phyloP scores from a whole-genome alignment of 2,113 vertebrate species.

The Corythoichthys haematopterus region DNA sequence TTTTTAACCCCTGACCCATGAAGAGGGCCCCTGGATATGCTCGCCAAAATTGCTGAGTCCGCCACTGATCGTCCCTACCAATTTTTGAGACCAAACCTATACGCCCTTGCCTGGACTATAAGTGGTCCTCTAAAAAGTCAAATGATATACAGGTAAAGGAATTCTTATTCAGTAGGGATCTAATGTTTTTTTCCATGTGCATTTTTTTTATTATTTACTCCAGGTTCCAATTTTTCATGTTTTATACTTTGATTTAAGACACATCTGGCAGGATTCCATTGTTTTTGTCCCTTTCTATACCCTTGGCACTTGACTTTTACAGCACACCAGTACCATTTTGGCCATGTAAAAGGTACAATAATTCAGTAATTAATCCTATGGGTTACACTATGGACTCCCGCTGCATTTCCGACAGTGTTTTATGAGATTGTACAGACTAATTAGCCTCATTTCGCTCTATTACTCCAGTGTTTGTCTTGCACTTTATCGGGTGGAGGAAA shows the following conservation, averaged over 20 bases:
- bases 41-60: too few relatives aligned
- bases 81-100: too few relatives aligned
- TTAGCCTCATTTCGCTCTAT: background rate
- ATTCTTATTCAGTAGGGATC: background rate
- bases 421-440: background rate
- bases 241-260: background rate
- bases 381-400: background rate
- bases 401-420: background rate
- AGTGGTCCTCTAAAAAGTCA: background rate
- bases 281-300: background rate
- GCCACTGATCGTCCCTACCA: too few relatives aligned
- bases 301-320: background rate
- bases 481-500: slow-evolving; percentile 18
- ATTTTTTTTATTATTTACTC: background rate
- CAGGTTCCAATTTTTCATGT: background rate
- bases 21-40: too few relatives aligned
- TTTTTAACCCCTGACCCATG: too few relatives aligned
- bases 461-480: slow-evolving; percentile 9
- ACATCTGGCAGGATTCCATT: background rate
- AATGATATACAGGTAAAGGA: background rate
- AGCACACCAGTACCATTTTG: background rate
- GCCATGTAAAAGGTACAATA: background rate
- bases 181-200: background rate
- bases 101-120: too few relatives aligned
- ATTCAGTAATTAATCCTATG: background rate